Evolutionary conservation across 2,113 vertebrate genomes (phyloP).

Genomic region (Sander lucioperca): DNA sequence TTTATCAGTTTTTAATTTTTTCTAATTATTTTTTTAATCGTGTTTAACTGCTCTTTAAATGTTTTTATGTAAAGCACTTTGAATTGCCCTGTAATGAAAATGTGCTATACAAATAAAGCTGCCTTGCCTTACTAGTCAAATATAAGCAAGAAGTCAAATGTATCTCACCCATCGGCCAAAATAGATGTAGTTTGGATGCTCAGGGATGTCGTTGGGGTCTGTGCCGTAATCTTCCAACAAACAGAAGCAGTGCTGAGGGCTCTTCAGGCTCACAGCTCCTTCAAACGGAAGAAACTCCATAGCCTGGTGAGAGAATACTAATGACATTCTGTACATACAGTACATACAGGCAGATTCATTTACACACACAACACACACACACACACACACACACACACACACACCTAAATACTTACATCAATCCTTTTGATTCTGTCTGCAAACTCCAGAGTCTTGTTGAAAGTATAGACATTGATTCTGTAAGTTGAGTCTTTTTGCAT

Average conservation of each 20-base stretch:
- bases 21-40: too few species aligned
- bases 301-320: slow-evolving; percentile 79
- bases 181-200: slow-evolving; percentile 90
- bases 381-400: not conserved
- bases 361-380: not conserved
- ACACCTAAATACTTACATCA: slow-evolving; percentile 86
- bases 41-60: too few species aligned
- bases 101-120: too few species aligned
- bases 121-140: not conserved
- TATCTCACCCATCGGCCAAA: slow-evolving; percentile 98
- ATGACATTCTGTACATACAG: not conserved
- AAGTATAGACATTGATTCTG: slow-evolving; percentile 94
- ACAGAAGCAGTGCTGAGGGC: slow-evolving; percentile 92
- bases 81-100: too few species aligned
- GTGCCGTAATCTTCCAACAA: slow-evolving; percentile 95
- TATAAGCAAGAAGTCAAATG: not conserved
- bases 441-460: slow-evolving; percentile 95
- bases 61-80: too few species aligned
- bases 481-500: slow-evolving; percentile 90
- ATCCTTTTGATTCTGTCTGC: slow-evolving; percentile 92
- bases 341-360: not conserved
- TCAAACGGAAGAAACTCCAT: slow-evolving; percentile 95
- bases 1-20: too few species aligned
- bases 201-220: slow-evolving; percentile 92
- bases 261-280: slow-evolving; percentile 94